phyloP scores from a whole-genome alignment of 2,113 vertebrate genomes.

The Phocoena sinus region DNA sequence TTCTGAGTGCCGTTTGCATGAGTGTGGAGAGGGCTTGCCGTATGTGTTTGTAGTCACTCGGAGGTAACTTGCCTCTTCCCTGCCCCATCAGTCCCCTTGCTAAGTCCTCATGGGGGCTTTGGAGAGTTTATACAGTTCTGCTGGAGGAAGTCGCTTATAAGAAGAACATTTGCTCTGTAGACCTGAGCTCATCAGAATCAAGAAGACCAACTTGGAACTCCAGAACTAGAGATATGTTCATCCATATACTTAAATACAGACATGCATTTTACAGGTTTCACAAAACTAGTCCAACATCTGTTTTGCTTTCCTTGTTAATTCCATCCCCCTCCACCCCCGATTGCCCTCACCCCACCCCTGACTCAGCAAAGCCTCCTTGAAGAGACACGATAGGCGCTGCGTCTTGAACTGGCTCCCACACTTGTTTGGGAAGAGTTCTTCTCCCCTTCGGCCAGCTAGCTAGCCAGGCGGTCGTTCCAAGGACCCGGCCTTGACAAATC shows the following conservation, averaged over 20 bases:
- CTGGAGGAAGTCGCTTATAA: background rate
- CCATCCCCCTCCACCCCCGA: background rate
- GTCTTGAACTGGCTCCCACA: conserved; percentile 7
- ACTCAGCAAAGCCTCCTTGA: conserved; percentile 51
- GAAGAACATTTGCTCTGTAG: background rate
- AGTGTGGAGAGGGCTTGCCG: conserved; percentile 27
- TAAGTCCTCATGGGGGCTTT: background rate
- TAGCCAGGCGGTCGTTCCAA: background rate
- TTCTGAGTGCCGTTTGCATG: background rate
- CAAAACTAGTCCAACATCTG: conserved; percentile 62
- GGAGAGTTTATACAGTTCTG: background rate
- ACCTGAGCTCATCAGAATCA: background rate
- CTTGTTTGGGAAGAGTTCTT: background rate
- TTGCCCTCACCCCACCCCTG: background rate
- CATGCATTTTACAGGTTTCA: conserved; percentile 57
- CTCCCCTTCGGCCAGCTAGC: background rate
- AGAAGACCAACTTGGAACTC: background rate
- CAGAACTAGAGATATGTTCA: background rate
- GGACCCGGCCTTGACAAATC: background rate
- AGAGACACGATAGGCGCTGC: background rate
- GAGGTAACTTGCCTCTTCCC: background rate
- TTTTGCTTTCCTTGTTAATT: conserved; percentile 72
- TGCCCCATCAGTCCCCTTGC: background rate
- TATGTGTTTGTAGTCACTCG: background rate
- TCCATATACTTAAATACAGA: background rate